These are phyloP conservation scores for Cyanocitta stelleri DNA, from an alignment of 2,113 vertebrate genomes.

Conservation along the genomic window DNA sequence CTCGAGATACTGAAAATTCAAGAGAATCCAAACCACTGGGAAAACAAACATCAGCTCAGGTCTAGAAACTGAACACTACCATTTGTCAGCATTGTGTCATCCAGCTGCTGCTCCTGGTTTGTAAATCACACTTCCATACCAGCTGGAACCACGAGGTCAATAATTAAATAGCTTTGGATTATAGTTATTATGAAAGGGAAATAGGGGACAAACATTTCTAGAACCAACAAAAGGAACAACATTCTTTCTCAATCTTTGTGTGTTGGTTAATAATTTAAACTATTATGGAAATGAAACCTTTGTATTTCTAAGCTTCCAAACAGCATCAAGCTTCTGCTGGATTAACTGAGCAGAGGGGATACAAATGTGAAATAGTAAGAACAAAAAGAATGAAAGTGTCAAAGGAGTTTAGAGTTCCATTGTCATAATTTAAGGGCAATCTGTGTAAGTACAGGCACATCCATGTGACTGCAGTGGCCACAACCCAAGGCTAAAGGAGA, in stretches of 20 bases:
- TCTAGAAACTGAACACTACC: not conserved
- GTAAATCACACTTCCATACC: not conserved
- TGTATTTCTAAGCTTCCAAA: not conserved
- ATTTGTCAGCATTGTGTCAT: not conserved
- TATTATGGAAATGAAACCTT: not conserved
- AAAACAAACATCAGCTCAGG: not conserved
- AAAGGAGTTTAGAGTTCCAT: not conserved
- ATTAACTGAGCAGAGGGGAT: not conserved
- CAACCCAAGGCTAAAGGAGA: conserved; percentile 8
- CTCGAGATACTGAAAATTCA: not conserved
- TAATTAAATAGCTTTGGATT: not conserved
- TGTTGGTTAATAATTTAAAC: not conserved
- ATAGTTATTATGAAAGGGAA: not conserved
- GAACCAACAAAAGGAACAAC: not conserved
- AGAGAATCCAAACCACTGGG: not conserved
- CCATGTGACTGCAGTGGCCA: not conserved
- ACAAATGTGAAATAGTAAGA: not conserved
- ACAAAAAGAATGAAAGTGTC: not conserved
- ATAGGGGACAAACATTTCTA: not conserved
- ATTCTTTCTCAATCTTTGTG: not conserved
- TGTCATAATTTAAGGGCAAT: not conserved
- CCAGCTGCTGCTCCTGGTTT: not conserved
- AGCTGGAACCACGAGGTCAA: not conserved
- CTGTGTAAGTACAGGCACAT: not conserved
- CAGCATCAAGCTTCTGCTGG: not conserved